Conservation (phyloP, 2,888 invertebrate species). For the Teleogryllus oceanicus region DNA sequence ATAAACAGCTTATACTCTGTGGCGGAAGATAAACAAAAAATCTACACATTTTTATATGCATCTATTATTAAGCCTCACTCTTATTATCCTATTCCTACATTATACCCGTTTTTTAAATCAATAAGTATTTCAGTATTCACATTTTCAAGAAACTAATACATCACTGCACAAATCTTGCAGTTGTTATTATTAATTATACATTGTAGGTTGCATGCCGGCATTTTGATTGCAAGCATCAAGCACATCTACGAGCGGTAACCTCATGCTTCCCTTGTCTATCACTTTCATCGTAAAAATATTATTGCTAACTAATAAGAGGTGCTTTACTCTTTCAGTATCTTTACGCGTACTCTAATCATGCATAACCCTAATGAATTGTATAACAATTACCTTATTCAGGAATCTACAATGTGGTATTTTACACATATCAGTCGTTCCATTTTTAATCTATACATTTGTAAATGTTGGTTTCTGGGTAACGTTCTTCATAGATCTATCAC, state of each 20-base stretch:
- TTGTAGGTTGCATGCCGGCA: background rate
- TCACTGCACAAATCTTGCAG: background rate
- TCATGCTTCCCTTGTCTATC: background rate
- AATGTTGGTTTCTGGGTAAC: no score
- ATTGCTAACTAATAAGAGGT: background rate
- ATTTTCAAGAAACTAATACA: background rate
- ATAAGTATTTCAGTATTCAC: background rate
- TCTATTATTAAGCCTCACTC: background rate
- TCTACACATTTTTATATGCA: background rate
- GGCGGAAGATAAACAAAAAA: background rate
- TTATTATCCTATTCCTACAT: background rate
- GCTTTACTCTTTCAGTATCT: no score
- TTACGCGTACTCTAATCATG: no score
- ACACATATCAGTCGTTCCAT: no score
- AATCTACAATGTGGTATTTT: no score
- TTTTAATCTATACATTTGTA: no score
- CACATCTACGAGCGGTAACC: background rate
- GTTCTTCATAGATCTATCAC: no score
- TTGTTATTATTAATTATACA: background rate
- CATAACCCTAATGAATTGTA: no score
- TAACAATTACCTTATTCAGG: no score
- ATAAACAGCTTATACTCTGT: background rate
- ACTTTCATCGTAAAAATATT: conserved; percentile 1
- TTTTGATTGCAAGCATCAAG: background rate
- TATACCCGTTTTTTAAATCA: conserved; percentile 3